Evolutionary conservation across 2,113 vertebrate species (phyloP).

Genomic region (Epinephelus moara): DNA sequence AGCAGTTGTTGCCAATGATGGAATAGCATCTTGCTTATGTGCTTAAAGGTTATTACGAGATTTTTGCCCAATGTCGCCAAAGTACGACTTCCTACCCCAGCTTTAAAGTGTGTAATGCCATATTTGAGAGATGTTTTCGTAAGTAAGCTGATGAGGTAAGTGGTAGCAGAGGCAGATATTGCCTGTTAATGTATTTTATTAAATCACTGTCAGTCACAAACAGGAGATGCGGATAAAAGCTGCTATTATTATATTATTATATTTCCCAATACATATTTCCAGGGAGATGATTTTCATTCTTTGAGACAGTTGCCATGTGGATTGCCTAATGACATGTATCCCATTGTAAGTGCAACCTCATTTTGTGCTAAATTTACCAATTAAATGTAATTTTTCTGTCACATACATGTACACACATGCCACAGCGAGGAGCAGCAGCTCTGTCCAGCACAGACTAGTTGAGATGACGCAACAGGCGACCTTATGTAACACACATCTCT

Average conservation of each 20-base stretch:
- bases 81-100: too few relatives aligned
- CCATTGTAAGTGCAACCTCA: background rate
- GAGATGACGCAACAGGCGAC: constrained; percentile 61
- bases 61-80: too few relatives aligned
- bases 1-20: too few relatives aligned
- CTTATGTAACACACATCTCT: constrained; percentile 77
- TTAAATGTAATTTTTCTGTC: background rate
- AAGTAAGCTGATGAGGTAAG: background rate
- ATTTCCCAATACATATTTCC: background rate
- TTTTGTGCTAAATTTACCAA: background rate
- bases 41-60: too few relatives aligned
- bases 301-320: background rate
- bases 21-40: too few relatives aligned
- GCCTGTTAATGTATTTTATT: background rate
- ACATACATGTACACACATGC: constrained; percentile 28
- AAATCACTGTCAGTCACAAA: background rate
- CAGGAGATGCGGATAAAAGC: background rate
- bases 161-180: background rate
- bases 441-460: constrained; percentile 61
- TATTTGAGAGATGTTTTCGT: background rate
- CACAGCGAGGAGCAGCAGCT: constrained; percentile 8
- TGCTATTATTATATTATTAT: too few relatives aligned
- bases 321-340: background rate
- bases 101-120: background rate
- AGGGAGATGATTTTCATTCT: background rate